These are phyloP conservation scores for Tetrao urogallus DNA, from an alignment of 2,113 vertebrate species.

Conservation along the genomic window DNA sequence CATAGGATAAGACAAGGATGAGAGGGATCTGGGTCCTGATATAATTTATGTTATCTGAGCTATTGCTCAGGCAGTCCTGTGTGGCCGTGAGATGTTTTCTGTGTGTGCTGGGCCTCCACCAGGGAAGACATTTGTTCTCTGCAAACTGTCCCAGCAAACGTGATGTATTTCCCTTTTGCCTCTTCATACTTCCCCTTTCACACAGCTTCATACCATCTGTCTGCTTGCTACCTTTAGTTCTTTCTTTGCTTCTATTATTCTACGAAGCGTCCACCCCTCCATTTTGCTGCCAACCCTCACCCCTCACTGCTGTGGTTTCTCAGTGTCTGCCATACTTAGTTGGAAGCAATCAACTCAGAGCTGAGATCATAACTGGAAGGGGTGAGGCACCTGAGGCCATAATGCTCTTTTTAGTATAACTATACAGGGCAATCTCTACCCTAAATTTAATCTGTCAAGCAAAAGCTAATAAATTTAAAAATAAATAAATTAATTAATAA, in stretches of 20 bases:
- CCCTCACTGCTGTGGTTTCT: background rate
- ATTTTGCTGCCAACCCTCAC: background rate
- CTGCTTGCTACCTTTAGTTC: slow-evolving; percentile 36
- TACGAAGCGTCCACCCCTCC: background rate
- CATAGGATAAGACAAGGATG: background rate
- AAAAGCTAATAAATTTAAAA: background rate
- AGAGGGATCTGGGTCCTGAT: background rate
- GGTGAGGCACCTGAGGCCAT: background rate
- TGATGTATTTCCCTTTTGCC: background rate
- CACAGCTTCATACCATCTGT: background rate
- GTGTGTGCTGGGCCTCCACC: background rate
- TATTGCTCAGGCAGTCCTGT: background rate
- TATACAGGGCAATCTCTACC: background rate
- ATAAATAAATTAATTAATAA: too few species aligned
- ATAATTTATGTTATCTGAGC: background rate
- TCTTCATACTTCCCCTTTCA: slow-evolving; percentile 46
- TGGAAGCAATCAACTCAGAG: background rate
- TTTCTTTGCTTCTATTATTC: slow-evolving; percentile 37
- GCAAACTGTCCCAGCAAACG: background rate
- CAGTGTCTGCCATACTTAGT: background rate
- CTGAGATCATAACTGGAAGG: background rate
- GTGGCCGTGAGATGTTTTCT: background rate
- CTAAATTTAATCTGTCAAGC: background rate
- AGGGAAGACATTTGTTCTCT: background rate
- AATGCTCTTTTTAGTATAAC: background rate